phyloP scores from a whole-genome alignment of 2,888 invertebrate genomes.

The Archips xylosteana region DNA sequence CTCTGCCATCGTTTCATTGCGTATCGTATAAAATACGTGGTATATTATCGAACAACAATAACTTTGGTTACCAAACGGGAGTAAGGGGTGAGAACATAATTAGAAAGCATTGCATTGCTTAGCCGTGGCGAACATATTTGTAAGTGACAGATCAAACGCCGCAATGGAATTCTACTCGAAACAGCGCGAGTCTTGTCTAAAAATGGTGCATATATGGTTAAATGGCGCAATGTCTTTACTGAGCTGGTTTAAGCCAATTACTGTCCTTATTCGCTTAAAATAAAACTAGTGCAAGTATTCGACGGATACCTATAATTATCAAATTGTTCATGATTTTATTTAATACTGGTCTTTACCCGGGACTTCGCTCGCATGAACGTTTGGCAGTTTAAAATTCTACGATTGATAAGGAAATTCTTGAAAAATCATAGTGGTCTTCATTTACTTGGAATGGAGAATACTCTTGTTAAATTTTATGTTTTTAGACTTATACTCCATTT shows the following conservation, averaged over 20 bases:
- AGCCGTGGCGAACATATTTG: not conserved
- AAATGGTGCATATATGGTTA: not conserved
- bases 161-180: not conserved
- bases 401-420: too few relatives aligned
- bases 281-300: constrained; percentile 15
- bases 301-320: not conserved
- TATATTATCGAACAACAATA: too few relatives aligned
- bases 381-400: too few relatives aligned
- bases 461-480: too few relatives aligned
- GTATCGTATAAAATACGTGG: too few relatives aligned
- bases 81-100: not conserved
- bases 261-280: constrained; percentile 19
- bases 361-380: too few relatives aligned
- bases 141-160: not conserved
- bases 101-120: not conserved
- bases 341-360: not conserved
- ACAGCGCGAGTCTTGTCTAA: not conserved
- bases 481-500: too few relatives aligned
- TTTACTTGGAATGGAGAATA: too few relatives aligned
- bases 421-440: too few relatives aligned
- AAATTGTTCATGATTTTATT: not conserved
- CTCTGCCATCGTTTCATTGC: too few relatives aligned
- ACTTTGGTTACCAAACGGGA: too few relatives aligned
- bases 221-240: constrained; percentile 15
- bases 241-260: not conserved